Percentiles rank a stretch among this genome's conserved stretches.
Conservation (phyloP, 1,140 invertebrate genomes). For the Luehdorfia chinensis region DNA sequence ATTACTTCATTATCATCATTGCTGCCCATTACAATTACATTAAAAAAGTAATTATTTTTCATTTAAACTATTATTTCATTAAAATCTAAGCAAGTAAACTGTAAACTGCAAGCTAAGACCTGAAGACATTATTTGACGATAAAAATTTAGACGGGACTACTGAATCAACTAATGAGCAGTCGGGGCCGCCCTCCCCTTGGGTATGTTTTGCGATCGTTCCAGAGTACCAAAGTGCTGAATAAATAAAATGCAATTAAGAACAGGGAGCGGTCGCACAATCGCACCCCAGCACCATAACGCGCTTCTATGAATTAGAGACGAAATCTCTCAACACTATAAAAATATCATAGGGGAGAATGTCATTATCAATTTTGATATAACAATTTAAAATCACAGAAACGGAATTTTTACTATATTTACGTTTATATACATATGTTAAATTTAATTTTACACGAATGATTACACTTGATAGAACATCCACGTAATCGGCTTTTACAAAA, state of each 20-base stretch:
- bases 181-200: conserved; percentile 31
- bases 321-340: conserved; percentile 34
- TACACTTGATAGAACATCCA: conserved; percentile 39
- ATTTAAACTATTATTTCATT: too few species aligned
- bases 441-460: too few species aligned
- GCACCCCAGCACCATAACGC: conserved; percentile 28
- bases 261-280: conserved; percentile 34
- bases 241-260: conserved; percentile 69
- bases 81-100: too few species aligned
- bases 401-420: conserved; percentile 12
- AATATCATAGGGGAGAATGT: conserved; percentile 24
- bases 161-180: conserved; percentile 48
- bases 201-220: conserved; percentile 28
- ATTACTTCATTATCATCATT: too few species aligned
- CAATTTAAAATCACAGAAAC: conserved; percentile 24
- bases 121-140: conserved; percentile 9
- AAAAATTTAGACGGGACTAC: conserved; percentile 11
- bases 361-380: conserved; percentile 47
- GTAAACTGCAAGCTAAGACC: too few species aligned
- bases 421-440: conserved; percentile 17
- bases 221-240: conserved; percentile 52
- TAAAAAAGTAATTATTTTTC: too few species aligned
- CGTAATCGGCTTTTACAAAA: conserved; percentile 27
- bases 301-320: conserved; percentile 41
- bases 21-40: too few species aligned